phyloP scores from a whole-genome alignment of 1,140 invertebrate genomes.

The Drosophila oshimai region DNA sequence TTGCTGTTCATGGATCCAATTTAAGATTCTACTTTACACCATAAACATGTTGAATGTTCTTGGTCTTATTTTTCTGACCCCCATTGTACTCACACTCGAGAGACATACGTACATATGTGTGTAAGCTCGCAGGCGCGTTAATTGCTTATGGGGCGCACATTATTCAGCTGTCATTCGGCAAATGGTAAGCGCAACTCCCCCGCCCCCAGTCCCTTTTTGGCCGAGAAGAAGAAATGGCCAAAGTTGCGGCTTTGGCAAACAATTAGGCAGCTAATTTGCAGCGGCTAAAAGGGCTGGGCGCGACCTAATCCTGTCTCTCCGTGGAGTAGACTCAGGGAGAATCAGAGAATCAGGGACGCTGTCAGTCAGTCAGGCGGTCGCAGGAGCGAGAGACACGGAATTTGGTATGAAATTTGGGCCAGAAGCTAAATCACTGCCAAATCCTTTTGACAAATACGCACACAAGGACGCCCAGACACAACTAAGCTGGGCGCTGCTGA shows the following conservation, averaged over 20 bases:
- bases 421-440: conserved; percentile 70
- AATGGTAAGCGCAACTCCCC: conserved; percentile 24
- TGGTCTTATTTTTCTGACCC: not conserved
- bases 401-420: conserved; percentile 62
- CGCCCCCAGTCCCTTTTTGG: not conserved
- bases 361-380: conserved; percentile 45
- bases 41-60: too few species aligned
- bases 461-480: conserved; percentile 47
- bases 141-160: conserved; percentile 76
- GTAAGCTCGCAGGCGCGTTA: conserved; percentile 72
- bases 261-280: conserved; percentile 81
- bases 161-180: conserved; percentile 74
- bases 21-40: too few species aligned
- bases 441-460: conserved; percentile 79
- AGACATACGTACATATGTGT: conserved; percentile 40
- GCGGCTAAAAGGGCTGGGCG: conserved; percentile 32
- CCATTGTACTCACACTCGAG: not conserved
- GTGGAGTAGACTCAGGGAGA: not conserved
- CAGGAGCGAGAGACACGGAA: not conserved
- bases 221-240: conserved; percentile 58
- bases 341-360: not conserved
- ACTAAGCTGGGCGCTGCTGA: conserved; percentile 25
- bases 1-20: too few species aligned
- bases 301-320: conserved; percentile 62
- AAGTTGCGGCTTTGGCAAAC: conserved; percentile 79